Percentiles rank a stretch among this genome's conserved stretches.
Conservation (phyloP, 2,797 vertebrate species). For the Staurois parvus region DNA sequence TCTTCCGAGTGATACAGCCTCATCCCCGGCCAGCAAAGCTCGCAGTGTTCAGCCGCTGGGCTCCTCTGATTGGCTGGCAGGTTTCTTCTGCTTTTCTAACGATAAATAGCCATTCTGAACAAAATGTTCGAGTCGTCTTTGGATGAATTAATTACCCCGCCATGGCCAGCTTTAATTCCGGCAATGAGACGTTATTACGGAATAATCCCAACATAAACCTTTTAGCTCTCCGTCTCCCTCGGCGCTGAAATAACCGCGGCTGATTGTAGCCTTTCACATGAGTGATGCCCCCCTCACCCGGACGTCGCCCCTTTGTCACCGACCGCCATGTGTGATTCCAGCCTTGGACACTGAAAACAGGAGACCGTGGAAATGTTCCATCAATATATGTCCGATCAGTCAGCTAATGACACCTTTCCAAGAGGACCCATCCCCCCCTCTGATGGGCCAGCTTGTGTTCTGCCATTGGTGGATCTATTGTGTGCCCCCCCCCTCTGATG, state of each 20-base stretch:
- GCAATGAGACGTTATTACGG: conserved; percentile 32
- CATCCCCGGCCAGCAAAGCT: conserved; percentile 33
- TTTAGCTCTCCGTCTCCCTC: conserved; percentile 1
- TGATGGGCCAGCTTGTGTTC: no score
- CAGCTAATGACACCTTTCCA: not conserved
- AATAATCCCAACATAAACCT: conserved; percentile 43
- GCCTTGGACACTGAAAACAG: not conserved
- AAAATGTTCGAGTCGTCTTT: conserved; percentile 46
- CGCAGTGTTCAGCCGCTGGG: conserved; percentile 43
- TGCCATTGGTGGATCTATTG: no score
- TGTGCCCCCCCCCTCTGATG: no score
- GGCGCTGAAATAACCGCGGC: not conserved
- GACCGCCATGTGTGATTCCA: no score
- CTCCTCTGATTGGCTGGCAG: conserved; percentile 54
- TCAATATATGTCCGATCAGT: not conserved
- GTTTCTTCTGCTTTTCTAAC: conserved; percentile 50
- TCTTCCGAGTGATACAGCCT: conserved; percentile 37
- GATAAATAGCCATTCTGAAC: conserved; percentile 43
- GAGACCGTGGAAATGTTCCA: not conserved
- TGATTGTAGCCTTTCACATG: not conserved
- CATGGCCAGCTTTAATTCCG: conserved; percentile 49
- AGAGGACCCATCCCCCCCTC: no score
- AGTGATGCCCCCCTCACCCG: not conserved
- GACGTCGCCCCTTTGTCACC: not conserved
- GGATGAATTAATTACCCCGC: conserved; percentile 53